A percentile compares a stretch with the other conserved stretches of the same genome.
Evolutionary conservation across 2,113 vertebrate genomes (phyloP).

Genomic region (Rutilus rutilus): DNA sequence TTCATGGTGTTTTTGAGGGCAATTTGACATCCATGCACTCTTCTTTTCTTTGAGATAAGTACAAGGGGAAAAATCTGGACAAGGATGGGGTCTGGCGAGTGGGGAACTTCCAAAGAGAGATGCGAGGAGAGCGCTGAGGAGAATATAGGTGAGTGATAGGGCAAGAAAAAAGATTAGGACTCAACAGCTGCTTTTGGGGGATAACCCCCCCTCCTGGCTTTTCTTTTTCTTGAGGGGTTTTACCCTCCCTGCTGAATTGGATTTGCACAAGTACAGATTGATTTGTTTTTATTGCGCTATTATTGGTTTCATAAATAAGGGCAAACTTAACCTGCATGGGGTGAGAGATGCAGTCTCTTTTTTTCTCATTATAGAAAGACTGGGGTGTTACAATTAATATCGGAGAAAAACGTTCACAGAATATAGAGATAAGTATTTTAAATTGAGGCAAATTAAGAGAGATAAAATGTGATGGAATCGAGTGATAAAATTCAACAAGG

Average conservation of each 20-base stretch:
- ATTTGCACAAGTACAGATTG: constrained; percentile 80
- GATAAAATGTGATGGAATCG: background rate
- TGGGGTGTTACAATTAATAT: background rate
- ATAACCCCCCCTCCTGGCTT: constrained; percentile 33
- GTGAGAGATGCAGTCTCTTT: background rate
- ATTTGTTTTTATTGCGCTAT: constrained; percentile 84
- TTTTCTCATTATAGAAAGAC: background rate
- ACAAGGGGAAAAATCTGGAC: constrained; percentile 72
- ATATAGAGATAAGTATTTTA: background rate
- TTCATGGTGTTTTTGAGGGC: constrained; percentile 84
- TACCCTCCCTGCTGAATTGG: constrained; percentile 68
- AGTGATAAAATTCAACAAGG: too few relatives aligned
- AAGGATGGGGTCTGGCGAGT: constrained; percentile 48
- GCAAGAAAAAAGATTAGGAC: constrained; percentile 82
- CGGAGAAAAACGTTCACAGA: background rate
- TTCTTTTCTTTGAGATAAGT: constrained; percentile 75
- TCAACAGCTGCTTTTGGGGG: constrained; percentile 78
- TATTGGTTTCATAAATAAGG: constrained; percentile 58
- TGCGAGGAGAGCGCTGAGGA: constrained; percentile 35
- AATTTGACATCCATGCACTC: constrained; percentile 80
- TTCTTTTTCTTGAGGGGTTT: constrained; percentile 53
- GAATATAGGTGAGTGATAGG: constrained; percentile 81
- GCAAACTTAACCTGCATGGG: constrained; percentile 17
- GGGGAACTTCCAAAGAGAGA: constrained; percentile 37
- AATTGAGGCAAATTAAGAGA: background rate